Evolutionary conservation across 2,113 vertebrate species (phyloP).

Genomic region (Cyanoramphus novaezelandiae): DNA sequence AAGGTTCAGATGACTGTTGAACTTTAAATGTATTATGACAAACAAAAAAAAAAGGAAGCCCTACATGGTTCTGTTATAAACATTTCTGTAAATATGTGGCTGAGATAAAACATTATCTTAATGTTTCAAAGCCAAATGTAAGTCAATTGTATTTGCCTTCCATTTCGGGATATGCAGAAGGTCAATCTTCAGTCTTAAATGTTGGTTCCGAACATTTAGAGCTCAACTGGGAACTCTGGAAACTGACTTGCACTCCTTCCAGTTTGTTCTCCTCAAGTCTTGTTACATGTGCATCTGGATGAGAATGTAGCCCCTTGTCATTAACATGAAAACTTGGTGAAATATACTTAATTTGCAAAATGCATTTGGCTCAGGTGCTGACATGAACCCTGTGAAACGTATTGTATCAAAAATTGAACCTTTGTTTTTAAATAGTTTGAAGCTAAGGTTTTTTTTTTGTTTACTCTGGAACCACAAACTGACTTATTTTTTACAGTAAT

Average conservation of each 20-base stretch:
- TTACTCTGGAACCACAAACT: conserved; percentile 50
- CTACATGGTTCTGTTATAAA: conserved; percentile 34
- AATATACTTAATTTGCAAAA: background rate
- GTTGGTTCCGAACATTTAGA: conserved; percentile 1
- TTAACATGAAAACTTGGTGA: background rate
- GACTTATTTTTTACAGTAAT: conserved; percentile 50
- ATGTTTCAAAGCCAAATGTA: conserved; percentile 73
- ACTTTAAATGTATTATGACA: conserved; percentile 51
- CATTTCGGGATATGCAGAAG: conserved; percentile 37
- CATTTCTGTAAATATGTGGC: conserved; percentile 61
- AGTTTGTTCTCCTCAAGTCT: background rate
- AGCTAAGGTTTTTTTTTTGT: conserved; percentile 60
- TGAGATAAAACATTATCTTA: conserved; percentile 73
- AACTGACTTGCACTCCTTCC: conserved; percentile 4
- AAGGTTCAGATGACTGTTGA: conserved; percentile 65
- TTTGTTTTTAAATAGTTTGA: conserved; percentile 54
- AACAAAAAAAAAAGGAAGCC: conserved; percentile 30
- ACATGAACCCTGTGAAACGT: conserved; percentile 11
- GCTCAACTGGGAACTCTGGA: conserved; percentile 5
- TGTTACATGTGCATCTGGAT: conserved; percentile 2
- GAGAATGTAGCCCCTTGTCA: conserved; percentile 11
- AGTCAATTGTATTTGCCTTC: conserved; percentile 61
- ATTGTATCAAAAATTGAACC: background rate
- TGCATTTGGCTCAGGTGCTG: conserved; percentile 47
- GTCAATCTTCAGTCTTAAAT: conserved; percentile 45